These are phyloP conservation scores for Latheticus oryzae DNA, from an alignment of 2,888 invertebrate genomes.

Conservation along the genomic window DNA sequence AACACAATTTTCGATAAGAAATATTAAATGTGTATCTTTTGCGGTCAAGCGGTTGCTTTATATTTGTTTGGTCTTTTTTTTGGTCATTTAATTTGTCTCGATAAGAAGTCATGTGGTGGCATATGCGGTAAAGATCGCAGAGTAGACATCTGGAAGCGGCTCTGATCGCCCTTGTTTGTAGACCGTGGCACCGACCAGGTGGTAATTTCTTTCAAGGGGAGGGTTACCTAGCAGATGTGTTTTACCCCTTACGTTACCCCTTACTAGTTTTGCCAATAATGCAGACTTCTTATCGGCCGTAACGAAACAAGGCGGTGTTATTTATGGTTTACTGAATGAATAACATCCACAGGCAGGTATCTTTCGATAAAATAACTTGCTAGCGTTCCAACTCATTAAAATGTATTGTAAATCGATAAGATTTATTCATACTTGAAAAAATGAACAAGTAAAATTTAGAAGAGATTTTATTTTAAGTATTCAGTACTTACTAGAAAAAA, in stretches of 20 bases:
- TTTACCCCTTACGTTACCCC: slow-evolving; percentile 57
- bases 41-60: slow-evolving; percentile 31
- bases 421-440: too few species aligned
- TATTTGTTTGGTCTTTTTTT: slow-evolving; percentile 21
- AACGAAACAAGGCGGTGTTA: slow-evolving; percentile 26
- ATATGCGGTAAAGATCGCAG: slow-evolving; percentile 50
- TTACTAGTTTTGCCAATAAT: slow-evolving; percentile 51
- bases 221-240: slow-evolving; percentile 64
- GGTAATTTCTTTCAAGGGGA: slow-evolving; percentile 65
- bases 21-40: slow-evolving; percentile 2
- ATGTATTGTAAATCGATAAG: too few species aligned
- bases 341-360: too few species aligned
- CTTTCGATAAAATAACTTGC: too few species aligned
- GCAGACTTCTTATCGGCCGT: slow-evolving; percentile 51
- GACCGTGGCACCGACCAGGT: slow-evolving; percentile 66
- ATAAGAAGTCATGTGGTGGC: slow-evolving; percentile 53
- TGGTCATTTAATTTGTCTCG: slow-evolving; percentile 29
- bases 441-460: too few species aligned
- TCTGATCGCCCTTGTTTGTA: slow-evolving; percentile 63
- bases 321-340: slow-evolving; percentile 14
- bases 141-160: slow-evolving; percentile 54
- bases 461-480: too few species aligned
- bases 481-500: too few species aligned
- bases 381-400: too few species aligned
- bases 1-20: slow-evolving; percentile 15